Evolutionary conservation across 2,113 vertebrate genomes (phyloP), one percentile per base, ranked within the genome.

Genomic region (Seriola quinqueradiata): DNA sequence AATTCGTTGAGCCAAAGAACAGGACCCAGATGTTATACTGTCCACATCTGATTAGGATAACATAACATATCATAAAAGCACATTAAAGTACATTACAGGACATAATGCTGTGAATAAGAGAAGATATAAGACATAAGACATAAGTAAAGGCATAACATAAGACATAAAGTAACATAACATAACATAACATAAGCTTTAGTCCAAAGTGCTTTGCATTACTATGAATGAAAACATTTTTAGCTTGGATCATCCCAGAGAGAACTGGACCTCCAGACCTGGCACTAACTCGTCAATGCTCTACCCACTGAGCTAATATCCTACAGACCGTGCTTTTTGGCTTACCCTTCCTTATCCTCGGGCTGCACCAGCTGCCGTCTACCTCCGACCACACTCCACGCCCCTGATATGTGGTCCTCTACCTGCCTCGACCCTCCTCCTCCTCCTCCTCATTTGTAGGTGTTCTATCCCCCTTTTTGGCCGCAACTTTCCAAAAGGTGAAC

Each of bases 401-500:
- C 83, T 60, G 73, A 85, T 73, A 82, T 70, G 87, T 64, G 82
- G 77, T 90, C 84, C 84, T 90, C 82, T 87, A 81, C 90, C 77
- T 85, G 81, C 77, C 66, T 70, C 19, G 69, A 79, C 76, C 83
- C 85, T 90, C 83, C 79, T 72, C 79, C 61, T 84, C 72, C 79
- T 86, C 79, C 61, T 84, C 72, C 79, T 86, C 81, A 66, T 85
- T 87, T 82, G 69, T 69, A 87, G 58, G 70, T 82, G 80, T 65
- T 76, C 87, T 65, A 73, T 74, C 68, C 77, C 50, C 42, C 42
- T 59, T 87, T 87, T 86, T 67, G 86, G 85, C 91, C 79, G 93
- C 96, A 96, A 94, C 96, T 96, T 93, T 93, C 72, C 82, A 93
- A 95, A 96, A 97, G 97, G 97, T 98, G 97, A 97, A 96, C 97